Conservation (phyloP, 2,113 vertebrate species). For the Aplodontia rufa region DNA sequence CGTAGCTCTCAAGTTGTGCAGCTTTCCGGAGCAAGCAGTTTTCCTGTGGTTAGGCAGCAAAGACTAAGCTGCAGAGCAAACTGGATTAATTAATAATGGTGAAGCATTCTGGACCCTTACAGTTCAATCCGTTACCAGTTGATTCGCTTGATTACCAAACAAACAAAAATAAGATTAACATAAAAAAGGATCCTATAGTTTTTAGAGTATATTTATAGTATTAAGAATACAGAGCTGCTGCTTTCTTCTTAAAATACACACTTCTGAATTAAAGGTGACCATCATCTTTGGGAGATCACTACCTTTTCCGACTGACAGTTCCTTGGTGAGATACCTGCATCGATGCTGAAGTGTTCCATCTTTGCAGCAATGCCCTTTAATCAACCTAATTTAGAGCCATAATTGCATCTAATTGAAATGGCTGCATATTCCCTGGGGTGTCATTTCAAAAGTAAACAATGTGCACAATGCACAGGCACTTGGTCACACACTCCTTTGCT, state of each 20-base stretch:
- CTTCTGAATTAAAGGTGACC: not conserved
- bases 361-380: not conserved
- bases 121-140: not conserved
- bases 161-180: slow-evolving; percentile 31
- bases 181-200: not conserved
- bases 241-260: not conserved
- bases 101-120: not conserved
- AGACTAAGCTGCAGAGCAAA: not conserved
- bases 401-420: slow-evolving; percentile 24
- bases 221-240: not conserved
- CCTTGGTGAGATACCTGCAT: not conserved
- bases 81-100: not conserved
- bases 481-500: not conserved
- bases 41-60: not conserved
- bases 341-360: not conserved
- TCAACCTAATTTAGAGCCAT: not conserved
- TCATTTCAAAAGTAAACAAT: slow-evolving; percentile 52
- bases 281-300: not conserved
- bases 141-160: not conserved
- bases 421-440: not conserved
- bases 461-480: not conserved
- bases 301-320: not conserved
- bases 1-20: not conserved
- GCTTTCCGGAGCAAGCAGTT: not conserved
- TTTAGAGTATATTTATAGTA: not conserved